Conservation (phyloP, 2,888 invertebrate species). For the Lissonota sp. region DNA sequence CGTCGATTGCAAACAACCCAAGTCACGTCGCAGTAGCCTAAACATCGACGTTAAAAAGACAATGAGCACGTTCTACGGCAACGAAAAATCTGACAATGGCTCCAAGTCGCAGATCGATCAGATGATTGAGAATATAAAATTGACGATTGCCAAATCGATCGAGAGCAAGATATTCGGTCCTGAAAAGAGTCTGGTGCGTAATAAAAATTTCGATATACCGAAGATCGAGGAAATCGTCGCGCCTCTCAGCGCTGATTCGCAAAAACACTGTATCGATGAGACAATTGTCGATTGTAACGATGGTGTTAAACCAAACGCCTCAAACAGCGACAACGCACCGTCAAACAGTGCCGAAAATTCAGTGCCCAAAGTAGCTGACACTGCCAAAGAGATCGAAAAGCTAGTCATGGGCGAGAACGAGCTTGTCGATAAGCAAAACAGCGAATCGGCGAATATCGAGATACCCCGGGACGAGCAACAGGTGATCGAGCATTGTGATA, state of each 20-base stretch:
- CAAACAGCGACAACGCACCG: conserved; percentile 63
- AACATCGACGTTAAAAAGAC: conserved; percentile 80
- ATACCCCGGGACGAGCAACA: conserved; percentile 50
- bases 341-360: conserved; percentile 71
- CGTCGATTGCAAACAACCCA: conserved; percentile 69
- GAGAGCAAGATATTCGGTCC: conserved; percentile 79
- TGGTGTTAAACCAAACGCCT: conserved; percentile 73
- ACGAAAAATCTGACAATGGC: conserved; percentile 74
- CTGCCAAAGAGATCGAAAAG: conserved; percentile 84
- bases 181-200: conserved; percentile 75
- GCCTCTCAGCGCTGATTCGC: conserved; percentile 78
- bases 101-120: conserved; percentile 80
- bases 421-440: conserved; percentile 74
- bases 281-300: conserved; percentile 57
- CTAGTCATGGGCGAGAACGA: conserved; percentile 83
- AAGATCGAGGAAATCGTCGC: conserved; percentile 80
- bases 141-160: conserved; percentile 80
- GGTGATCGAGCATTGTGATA: conserved; percentile 19
- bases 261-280: conserved; percentile 76
- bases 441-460: conserved; percentile 66
- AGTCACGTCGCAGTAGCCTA: conserved; percentile 78
- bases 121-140: conserved; percentile 81
- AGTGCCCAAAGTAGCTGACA: conserved; percentile 82
- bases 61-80: conserved; percentile 75
- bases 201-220: conserved; percentile 79